Evolutionary conservation across 2,113 vertebrate species (phyloP), one percentile per base, ranked within the genome.

Genomic region (Caretta caretta): DNA sequence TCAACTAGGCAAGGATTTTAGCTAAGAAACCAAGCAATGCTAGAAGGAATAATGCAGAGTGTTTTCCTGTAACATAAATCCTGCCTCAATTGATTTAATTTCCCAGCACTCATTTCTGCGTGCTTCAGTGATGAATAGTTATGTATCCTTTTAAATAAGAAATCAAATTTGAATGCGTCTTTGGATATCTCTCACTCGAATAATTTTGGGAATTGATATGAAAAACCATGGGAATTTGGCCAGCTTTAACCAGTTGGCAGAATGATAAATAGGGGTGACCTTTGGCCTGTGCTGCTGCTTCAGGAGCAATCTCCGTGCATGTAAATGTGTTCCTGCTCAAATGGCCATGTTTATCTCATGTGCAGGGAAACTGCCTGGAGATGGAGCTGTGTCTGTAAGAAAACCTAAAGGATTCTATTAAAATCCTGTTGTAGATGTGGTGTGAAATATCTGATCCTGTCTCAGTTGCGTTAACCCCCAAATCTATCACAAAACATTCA

Each of bases 31-130:
- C 72, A 22, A 17, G 14, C 20, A 25, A 50, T 0, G 46, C 53
- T 31, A 12, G 31, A 65, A 94, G 85, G 69, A 93, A 91, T 85
- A 24, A 90, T 92, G 85, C 90, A 62, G 72, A 78, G 35, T 27
- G 49, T 56, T 90, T 92, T 17, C 81, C 76, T 90, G 86, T 53
- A 57, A 91, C 49, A 10, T 91, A 46, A 89, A 94, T 87, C 50
- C 87, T 79, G 38, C 76, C 84, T 88, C 59, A 75, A 85, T 88
- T 59, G 78, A 54, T 95, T 88, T 92, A 20, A 50, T 96, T 89
- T 90, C 38, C 57, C 42, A 89, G 92, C 83, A 6, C 62, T 88
- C 4, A 1, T 53, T 91, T 19, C 82, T 87, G 89, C 88, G 49
- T 76, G 87, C 84, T 78, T 31, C 57, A 4, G 3, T 8, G 2